phyloP scores from a whole-genome alignment of 2,888 invertebrate genomes.

The Halocaridina rubra region DNA sequence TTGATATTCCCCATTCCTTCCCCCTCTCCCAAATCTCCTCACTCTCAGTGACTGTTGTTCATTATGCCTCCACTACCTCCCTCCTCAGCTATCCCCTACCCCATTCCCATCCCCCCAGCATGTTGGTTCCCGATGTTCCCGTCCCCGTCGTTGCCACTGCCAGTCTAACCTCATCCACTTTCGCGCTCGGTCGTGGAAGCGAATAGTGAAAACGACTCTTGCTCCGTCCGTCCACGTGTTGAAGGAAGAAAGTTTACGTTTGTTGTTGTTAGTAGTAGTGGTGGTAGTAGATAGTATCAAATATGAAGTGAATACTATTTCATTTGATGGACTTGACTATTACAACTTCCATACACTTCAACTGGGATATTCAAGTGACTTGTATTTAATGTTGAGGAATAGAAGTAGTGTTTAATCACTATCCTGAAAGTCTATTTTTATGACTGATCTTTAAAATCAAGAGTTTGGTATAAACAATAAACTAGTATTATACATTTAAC shows the following conservation, averaged over 20 bases:
- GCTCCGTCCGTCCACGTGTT: slow-evolving; percentile 36
- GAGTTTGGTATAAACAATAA: too few relatives aligned
- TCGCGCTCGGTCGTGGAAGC: slow-evolving; percentile 45
- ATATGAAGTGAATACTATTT: too few relatives aligned
- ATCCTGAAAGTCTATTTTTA: too few relatives aligned
- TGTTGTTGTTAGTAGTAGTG: not conserved
- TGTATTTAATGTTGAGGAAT: too few relatives aligned
- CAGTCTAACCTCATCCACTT: slow-evolving; percentile 48
- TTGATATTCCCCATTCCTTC: not conserved
- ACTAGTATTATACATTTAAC: too few relatives aligned
- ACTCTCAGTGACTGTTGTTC: not conserved
- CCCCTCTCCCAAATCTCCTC: not conserved
- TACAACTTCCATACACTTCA: too few relatives aligned
- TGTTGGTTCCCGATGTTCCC: slow-evolving; percentile 6
- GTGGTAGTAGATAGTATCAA: too few relatives aligned
- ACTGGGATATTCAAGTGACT: too few relatives aligned
- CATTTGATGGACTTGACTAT: too few relatives aligned
- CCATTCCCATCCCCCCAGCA: not conserved
- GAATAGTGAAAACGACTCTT: slow-evolving; percentile 41
- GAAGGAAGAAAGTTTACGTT: slow-evolving; percentile 23
- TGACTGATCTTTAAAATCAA: too few relatives aligned
- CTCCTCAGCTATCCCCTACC: not conserved
- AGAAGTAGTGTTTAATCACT: too few relatives aligned
- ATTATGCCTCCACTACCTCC: not conserved
- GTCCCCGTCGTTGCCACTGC: slow-evolving; percentile 30